Evolutionary conservation across 1,140 invertebrate species (phyloP).

Genomic region (Heliconius hermathena): DNA sequence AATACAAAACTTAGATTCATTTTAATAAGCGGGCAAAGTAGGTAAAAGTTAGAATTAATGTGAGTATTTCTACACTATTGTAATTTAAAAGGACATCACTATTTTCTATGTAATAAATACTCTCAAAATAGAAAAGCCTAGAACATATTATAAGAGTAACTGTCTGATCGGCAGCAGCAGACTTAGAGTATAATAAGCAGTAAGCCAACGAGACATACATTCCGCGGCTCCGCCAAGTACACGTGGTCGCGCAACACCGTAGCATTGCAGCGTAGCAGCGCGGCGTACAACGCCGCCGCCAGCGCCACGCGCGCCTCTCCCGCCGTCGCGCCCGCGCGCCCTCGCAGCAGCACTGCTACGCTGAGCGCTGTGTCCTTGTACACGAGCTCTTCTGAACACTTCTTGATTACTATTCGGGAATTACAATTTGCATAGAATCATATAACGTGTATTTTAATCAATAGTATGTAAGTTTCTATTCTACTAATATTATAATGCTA

Average conservation of each 20-base stretch:
- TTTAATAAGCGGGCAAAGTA: too few relatives aligned
- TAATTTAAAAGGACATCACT: too few relatives aligned
- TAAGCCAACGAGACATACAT: constrained; percentile 36
- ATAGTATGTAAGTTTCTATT: neutral
- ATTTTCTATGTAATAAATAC: too few relatives aligned
- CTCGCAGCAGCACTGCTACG: constrained; percentile 54
- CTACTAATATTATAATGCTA: too few relatives aligned
- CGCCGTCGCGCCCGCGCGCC: constrained; percentile 8
- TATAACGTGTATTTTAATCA: neutral
- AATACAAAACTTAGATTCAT: too few relatives aligned
- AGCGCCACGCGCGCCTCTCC: neutral
- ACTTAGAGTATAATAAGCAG: neutral
- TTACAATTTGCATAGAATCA: neutral
- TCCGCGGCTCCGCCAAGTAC: constrained; percentile 47
- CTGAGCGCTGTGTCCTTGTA: constrained; percentile 59
- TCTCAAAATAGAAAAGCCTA: too few relatives aligned
- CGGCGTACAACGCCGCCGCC: constrained; percentile 52
- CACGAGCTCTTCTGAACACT: constrained; percentile 55
- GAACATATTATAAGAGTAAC: too few relatives aligned
- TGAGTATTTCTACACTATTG: too few relatives aligned
- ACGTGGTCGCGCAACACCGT: constrained; percentile 53
- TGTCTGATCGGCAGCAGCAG: too few relatives aligned
- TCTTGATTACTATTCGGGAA: constrained; percentile 49
- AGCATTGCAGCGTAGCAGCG: constrained; percentile 54
- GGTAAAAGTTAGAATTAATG: too few relatives aligned